Evolutionary conservation across 2,888 invertebrate species (phyloP), one percentile per base, ranked within the genome.

Genomic region (Temnothorax rugatulus): DNA sequence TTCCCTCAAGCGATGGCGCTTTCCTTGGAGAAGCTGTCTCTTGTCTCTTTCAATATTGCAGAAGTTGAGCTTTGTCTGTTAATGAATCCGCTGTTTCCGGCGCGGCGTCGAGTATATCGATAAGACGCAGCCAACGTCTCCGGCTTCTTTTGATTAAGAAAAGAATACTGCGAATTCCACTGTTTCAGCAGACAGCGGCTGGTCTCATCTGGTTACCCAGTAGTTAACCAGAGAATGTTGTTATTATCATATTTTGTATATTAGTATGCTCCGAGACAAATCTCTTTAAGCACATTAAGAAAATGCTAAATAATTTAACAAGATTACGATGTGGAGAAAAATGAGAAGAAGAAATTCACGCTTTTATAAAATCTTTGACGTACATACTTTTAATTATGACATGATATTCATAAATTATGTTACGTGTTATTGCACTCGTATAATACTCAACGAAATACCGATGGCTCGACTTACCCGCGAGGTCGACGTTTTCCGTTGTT

Each of bases 61-160:
- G 61, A 79, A 57, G 44, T 69, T 76, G 54, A 71, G 52, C 57
- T 57, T 69, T 76, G 73, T 74, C 69, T 64, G 68, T 83, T 86
- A 76, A 81, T 76, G 81, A 75, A 81, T 75, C 61, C 59, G 76
- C 76, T 76, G 81, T 76, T 81, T 76, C 38, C 47, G n/a, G 29
- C 54, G 21, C 47, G n/a, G 29, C 54, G 21, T 61, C 59, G 59
- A 25, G 47, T 50, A 81, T 18, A 61, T 81, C 21, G 77, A 81
- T 47, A 38, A 57, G 34, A 74, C 59, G 69, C 38, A 54, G 57
- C 13, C 38, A n/a, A 38, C 50, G 47, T 73, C 41, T 66, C 41
- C n/a, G 59, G 34, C n/a, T 38, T 54, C 15, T 59, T 81, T 47
- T 47, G 47, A 75, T 61, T 47, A 50, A 50, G 61, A 2, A 75